These are phyloP conservation scores for Crioceris asparagi DNA, from an alignment of 2,888 invertebrate species.

Conservation along the genomic window DNA sequence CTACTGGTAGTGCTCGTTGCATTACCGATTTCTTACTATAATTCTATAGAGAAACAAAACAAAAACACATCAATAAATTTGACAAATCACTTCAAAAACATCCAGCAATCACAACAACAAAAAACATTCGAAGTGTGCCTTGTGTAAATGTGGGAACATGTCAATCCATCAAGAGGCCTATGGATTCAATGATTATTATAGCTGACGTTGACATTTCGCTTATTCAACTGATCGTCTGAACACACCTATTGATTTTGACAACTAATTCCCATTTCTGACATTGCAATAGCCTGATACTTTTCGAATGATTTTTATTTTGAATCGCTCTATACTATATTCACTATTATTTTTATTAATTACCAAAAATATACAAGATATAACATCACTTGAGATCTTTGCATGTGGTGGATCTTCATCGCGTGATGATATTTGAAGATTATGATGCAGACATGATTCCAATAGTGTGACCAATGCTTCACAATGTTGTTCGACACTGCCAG, in stretches of 20 bases:
- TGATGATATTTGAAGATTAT: conserved; percentile 70
- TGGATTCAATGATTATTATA: too few species aligned
- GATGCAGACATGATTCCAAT: conserved; percentile 77
- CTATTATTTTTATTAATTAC: too few species aligned
- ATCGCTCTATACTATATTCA: too few species aligned
- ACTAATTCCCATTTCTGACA: too few species aligned
- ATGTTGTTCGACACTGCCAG: conserved; percentile 76
- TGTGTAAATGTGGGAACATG: too few species aligned
- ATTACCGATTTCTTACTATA: conserved; percentile 63
- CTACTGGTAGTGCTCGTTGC: conserved; percentile 78
- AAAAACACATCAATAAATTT: conserved; percentile 2
- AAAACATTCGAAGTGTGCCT: too few species aligned
- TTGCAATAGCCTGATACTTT: too few species aligned
- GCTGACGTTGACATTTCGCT: too few species aligned
- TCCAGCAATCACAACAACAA: background rate
- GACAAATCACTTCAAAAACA: background rate
- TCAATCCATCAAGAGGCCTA: too few species aligned
- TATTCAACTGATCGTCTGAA: too few species aligned
- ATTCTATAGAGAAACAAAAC: conserved; percentile 46
- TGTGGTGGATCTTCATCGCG: conserved; percentile 87
- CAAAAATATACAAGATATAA: conserved; percentile 88
- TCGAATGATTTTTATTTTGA: too few species aligned
- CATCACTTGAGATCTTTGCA: conserved; percentile 91
- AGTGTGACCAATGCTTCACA: conserved; percentile 73
- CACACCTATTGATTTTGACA: too few species aligned